phyloP scores from a whole-genome alignment of 2,797 vertebrate species.

The Microctenopoma lineatum region DNA sequence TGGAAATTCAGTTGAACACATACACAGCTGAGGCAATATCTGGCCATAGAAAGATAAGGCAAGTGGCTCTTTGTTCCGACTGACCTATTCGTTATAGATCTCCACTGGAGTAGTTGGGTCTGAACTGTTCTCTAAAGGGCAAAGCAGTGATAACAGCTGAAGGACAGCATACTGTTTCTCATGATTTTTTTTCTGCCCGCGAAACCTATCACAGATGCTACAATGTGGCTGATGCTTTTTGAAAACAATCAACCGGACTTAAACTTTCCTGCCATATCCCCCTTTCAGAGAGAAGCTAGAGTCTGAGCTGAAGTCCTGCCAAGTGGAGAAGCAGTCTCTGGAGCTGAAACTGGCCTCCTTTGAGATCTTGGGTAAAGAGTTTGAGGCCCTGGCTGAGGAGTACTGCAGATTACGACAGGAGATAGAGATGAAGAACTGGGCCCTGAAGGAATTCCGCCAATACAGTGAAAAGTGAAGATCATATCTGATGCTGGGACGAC shows the following conservation, averaged over 20 bases:
- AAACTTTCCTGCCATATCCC: not conserved
- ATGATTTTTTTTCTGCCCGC: not conserved
- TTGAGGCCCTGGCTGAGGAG: constrained; percentile 86
- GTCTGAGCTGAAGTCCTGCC: constrained; percentile 72
- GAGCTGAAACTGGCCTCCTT: constrained; percentile 84
- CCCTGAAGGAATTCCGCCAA: constrained; percentile 84
- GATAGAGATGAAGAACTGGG: constrained; percentile 87
- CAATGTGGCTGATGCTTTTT: not conserved
- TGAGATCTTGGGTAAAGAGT: constrained; percentile 88
- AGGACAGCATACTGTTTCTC: not conserved
- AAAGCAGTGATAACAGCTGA: not conserved
- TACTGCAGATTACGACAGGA: constrained; percentile 84
- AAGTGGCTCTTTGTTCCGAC: constrained; percentile 43
- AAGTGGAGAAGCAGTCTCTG: constrained; percentile 80
- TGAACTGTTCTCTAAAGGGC: not conserved
- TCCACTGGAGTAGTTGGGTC: not conserved
- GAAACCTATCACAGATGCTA: not conserved
- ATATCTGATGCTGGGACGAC: not conserved
- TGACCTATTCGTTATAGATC: not conserved
- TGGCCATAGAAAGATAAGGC: constrained; percentile 87
- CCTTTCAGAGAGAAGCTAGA: constrained; percentile 83
- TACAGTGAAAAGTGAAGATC: constrained; percentile 48
- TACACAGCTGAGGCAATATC: constrained; percentile 86
- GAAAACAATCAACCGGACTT: not conserved
- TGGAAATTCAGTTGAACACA: constrained; percentile 86